Percentiles rank a stretch among this genome's conserved stretches.
Evolutionary conservation across 2,888 invertebrate species (phyloP).

Genomic region (Lobophora halterata): DNA sequence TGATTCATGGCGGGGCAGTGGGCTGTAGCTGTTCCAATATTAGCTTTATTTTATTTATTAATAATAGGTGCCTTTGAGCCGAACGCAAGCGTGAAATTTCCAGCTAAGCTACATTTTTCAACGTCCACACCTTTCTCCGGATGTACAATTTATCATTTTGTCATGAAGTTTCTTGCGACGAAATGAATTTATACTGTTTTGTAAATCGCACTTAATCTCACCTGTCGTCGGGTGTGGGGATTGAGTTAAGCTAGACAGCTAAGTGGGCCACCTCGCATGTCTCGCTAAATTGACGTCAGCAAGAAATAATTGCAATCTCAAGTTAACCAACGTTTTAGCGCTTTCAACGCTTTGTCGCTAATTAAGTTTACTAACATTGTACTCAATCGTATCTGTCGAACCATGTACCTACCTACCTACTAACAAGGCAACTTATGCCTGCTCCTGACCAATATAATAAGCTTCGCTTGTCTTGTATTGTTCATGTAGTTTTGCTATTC

Average conservation of each 20-base stretch:
- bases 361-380: slow-evolving; percentile 26
- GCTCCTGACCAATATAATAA: slow-evolving; percentile 4
- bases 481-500: background rate
- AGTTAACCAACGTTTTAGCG: slow-evolving; percentile 45
- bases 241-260: slow-evolving; percentile 37
- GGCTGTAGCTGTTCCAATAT: slow-evolving; percentile 9
- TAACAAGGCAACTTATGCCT: slow-evolving; percentile 8
- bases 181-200: slow-evolving; percentile 37
- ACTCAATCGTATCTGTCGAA: slow-evolving; percentile 11
- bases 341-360: slow-evolving; percentile 29
- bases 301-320: slow-evolving; percentile 49
- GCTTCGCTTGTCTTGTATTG: slow-evolving; percentile 1
- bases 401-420: slow-evolving; percentile 10
- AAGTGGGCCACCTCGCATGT: slow-evolving; percentile 46
- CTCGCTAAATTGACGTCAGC: slow-evolving; percentile 43
- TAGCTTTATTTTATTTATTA: slow-evolving; percentile 15
- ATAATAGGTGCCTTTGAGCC: slow-evolving; percentile 18
- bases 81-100: slow-evolving; percentile 21
- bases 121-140: slow-evolving; percentile 26
- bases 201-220: slow-evolving; percentile 46
- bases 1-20: background rate
- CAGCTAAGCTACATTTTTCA: slow-evolving; percentile 28
- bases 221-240: slow-evolving; percentile 40
- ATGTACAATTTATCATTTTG: slow-evolving; percentile 32
- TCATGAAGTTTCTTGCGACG: slow-evolving; percentile 29